Percentiles rank a stretch among this genome's conserved stretches.
These are phyloP conservation scores for Oscheius onirici DNA, from an alignment of 2,888 invertebrate species.

Conservation along the genomic window DNA sequence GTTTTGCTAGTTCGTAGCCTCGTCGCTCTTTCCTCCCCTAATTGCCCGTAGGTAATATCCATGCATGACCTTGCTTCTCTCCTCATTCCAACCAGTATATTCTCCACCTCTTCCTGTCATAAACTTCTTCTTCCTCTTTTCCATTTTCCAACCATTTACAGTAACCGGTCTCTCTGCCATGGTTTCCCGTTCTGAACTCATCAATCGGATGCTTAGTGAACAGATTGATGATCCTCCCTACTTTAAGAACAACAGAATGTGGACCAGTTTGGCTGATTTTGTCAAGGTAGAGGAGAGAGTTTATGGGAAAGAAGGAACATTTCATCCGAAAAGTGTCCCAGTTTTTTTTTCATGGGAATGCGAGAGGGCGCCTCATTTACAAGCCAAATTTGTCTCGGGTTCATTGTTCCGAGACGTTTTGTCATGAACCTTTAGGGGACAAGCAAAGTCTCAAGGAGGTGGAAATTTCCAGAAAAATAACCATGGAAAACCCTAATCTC, in stretches of 20 bases:
- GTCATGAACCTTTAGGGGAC: no score
- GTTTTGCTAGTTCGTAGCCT: neutral
- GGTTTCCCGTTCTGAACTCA: constrained; percentile 31
- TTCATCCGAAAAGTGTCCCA: no score
- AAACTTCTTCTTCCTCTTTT: constrained; percentile 1
- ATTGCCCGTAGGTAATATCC: constrained; percentile 19
- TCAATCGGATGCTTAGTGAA: constrained; percentile 33
- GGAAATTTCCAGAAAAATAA: no score
- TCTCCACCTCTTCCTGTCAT: neutral
- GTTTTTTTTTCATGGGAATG: no score
- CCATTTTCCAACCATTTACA: neutral
- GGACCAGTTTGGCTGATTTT: constrained; percentile 18
- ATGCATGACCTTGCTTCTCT: neutral
- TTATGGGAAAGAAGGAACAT: no score
- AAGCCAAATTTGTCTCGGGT: no score
- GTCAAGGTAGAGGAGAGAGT: neutral
- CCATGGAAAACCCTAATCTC: no score
- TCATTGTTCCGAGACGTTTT: no score
- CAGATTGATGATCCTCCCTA: constrained; percentile 10
- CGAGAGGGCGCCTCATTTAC: no score
- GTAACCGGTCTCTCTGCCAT: constrained; percentile 1
- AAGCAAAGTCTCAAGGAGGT: no score
- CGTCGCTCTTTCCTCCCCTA: neutral
- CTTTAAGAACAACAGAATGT: constrained; percentile 24
- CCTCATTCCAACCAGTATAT: neutral